Evolutionary conservation across 1,140 invertebrate species (phyloP), one percentile per base, ranked within the genome.

Genomic region (Ceratina japonica): DNA sequence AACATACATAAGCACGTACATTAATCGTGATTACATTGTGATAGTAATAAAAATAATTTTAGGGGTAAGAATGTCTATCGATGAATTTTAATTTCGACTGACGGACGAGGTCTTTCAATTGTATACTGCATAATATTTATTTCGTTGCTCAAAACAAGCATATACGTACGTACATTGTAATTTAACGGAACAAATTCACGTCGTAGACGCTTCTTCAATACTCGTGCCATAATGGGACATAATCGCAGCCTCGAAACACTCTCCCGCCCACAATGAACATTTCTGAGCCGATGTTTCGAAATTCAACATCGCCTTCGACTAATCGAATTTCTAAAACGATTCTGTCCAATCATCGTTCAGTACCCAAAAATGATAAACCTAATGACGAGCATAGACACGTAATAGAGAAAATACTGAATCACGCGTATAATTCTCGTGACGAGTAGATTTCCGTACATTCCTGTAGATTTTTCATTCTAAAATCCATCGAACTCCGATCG

Each of bases 201-300:
- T 59, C 61, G 37, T 49, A 52, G 31, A 27, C 16, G 54, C 15
- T 27, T 68, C 37, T 54, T 72, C 58, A 58, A 56, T 79, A 68
- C 56, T 71, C 52, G 66, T 65, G 63, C 54, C 76, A 82, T 80
- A 75, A 80, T 80, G 81, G n/a, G 83, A 84, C 83, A 80, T 84
- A 84, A 84, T 83, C 83, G 77, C 83, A 83, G 83, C 80, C 54
- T 70, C 37, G 10, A 20, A 0, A 59, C n/a, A 75, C 54, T 75
- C 63, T 16, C 52, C 52, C 75, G 24, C 20, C 59, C 49, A 37
- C 16, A 52, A 13, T 5, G 8, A 44, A 54, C 22, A 13, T 52
- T 49, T 31, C 20, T 16, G 13, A 70, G 18, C 49, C n/a, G 52
- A 24, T 16, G 51, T 22, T 22, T 20, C 37, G 4, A 69, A 76